Conservation (phyloP, 2,888 invertebrate species). For the Aproaerema taeniolella region DNA sequence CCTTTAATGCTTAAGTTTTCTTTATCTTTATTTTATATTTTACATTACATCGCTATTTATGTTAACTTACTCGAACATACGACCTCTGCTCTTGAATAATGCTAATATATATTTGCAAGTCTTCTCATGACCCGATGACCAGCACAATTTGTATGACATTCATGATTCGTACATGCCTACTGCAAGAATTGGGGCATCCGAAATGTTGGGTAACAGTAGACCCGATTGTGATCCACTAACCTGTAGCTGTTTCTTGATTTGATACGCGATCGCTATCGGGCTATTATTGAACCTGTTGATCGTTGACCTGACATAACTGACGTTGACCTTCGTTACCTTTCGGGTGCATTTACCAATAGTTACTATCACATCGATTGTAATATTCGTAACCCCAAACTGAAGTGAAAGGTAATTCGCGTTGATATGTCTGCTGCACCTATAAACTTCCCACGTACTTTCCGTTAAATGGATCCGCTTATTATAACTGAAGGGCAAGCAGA, state of each 20-base stretch:
- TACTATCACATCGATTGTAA: background rate
- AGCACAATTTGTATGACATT: background rate
- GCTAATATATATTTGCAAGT: too few species aligned
- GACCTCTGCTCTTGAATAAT: too few species aligned
- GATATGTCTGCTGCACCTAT: conserved; percentile 6
- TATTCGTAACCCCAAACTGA: too few species aligned
- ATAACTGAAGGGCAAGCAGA: background rate
- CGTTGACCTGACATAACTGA: conserved; percentile 32
- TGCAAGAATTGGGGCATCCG: conserved; percentile 11
- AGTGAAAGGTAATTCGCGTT: conserved; percentile 4
- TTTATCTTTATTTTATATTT: too few species aligned
- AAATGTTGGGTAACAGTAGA: conserved; percentile 17
- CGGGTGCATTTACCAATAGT: conserved; percentile 36
- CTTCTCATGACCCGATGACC: background rate
- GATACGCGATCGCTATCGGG: conserved; percentile 31
- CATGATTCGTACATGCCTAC: too few species aligned
- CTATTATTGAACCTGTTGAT: conserved; percentile 37
- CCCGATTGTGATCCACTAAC: conserved; percentile 26
- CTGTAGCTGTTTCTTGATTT: conserved; percentile 23
- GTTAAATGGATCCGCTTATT: background rate
- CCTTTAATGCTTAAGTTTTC: too few species aligned
- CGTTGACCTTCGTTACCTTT: conserved; percentile 32
- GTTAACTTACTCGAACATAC: too few species aligned
- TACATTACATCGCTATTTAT: too few species aligned
- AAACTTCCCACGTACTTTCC: conserved; percentile 6